Evolutionary conservation across 2,113 vertebrate species (phyloP), one percentile per base, ranked within the genome.

Genomic region (Chunga burmeisteri): DNA sequence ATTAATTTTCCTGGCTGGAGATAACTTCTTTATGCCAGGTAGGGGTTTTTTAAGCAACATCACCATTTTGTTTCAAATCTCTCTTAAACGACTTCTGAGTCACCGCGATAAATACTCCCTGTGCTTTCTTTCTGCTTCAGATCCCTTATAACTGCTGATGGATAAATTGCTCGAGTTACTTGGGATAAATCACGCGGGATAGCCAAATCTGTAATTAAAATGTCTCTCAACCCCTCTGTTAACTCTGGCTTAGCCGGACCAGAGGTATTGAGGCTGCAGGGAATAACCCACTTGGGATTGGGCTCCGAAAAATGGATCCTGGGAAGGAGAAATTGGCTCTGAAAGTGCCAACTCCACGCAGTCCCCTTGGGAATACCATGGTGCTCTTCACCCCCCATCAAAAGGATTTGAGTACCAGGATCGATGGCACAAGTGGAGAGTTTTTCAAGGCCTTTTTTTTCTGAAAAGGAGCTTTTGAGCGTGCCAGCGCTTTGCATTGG

Each of bases 171-270:
- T 65, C 1, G 6, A 53, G 74, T 52, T 67, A 15, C 34, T 63
- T 8, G 0, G 36, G 61, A 79, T 82, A 92, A 94, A 94, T 79
- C 72, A 89, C 0, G 4, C 50, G 14, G 26, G 67, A 63, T 26
- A 73, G 77, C 62, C 86, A 71, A 65, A 74, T 27, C 92, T 66
- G 77, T 80, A 94, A 96, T 90, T 92, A 92, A 92, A 90, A 75
- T 8, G 14, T 87, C 78, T 80, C 67, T 80, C 67, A 87, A 10
- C 32, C 52, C 40, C 42, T 80, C 36, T 1, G 19, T 68, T 66
- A 83, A 66, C 62, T 56, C 86, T 74, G 81, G 79, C 72, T 90
- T 47, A 56, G 63, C 0, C 0, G 34, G 67, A 75, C 61, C 18
- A n/a, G 61, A 49, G 19, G 55, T 11, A 14, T 8, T 25, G 40